phyloP scores from a whole-genome alignment of 2,113 vertebrate species.

The Pterophyllum scalare region DNA sequence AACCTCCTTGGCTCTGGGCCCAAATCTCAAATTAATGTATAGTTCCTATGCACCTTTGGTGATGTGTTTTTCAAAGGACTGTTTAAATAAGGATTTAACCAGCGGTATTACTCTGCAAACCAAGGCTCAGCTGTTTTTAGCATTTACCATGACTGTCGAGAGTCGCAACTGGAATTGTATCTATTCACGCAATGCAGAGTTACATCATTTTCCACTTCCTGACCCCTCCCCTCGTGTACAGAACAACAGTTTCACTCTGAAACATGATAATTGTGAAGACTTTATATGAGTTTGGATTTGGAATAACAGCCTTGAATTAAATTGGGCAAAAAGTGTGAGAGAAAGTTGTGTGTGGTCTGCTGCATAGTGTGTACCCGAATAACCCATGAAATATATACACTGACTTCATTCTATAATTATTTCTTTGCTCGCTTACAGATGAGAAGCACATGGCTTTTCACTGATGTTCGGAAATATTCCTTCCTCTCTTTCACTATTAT shows the following conservation, averaged over 20 bases:
- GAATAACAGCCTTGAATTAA: constrained; percentile 3
- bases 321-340: constrained; percentile 14
- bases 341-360: constrained; percentile 40
- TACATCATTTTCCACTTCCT: constrained; percentile 11
- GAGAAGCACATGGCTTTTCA: constrained; percentile 53
- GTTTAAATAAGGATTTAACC: constrained; percentile 57
- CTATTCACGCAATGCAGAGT: constrained; percentile 49
- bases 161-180: constrained; percentile 20
- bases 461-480: constrained; percentile 26
- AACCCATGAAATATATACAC: constrained; percentile 39
- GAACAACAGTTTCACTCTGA: background rate
- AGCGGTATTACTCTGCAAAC: constrained; percentile 41
- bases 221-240: background rate
- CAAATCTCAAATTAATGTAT: constrained; percentile 61
- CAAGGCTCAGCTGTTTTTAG: constrained; percentile 41
- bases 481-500: constrained; percentile 37
- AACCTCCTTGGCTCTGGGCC: constrained; percentile 54
- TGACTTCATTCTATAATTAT: constrained; percentile 35
- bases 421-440: constrained; percentile 44
- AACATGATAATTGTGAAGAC: constrained; percentile 30
- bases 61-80: constrained; percentile 57
- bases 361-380: constrained; percentile 16
- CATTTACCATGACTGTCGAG: constrained; percentile 35
- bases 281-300: constrained; percentile 33
- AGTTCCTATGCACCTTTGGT: constrained; percentile 55